Base-by-base conservation (phyloP, 2,797 vertebrate genomes). In the Cercopithecus diana region DNA sequence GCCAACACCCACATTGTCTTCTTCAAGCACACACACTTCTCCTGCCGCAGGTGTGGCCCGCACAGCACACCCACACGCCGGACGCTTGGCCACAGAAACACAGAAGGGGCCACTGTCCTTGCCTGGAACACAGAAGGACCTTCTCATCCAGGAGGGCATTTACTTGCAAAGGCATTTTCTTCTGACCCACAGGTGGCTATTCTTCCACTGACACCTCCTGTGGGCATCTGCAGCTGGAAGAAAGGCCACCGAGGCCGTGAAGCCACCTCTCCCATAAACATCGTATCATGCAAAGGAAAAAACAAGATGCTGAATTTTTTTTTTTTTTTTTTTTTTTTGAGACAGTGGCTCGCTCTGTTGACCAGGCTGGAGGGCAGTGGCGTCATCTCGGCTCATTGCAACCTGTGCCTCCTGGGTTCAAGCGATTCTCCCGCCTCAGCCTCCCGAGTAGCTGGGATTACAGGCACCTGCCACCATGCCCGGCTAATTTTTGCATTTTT, bases 1-100 rank as follows among this genome's bases (percentile, higher is more conserved):
- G 43, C 58, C 22, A 8, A 88, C 81, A 52, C 50, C 17, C 72
- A 57, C 48, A 76, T 43, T 17, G 10, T 79, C 64, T 26, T 48
- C n/a, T 30, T 33, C 43, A 43, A 39, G 26, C 9, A 55, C 28
- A 64, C 3, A 3, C 17, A 3, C 57, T 52, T 24, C 58, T 22
- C 41, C 43, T 12, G 30, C 0, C 2, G 50, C 39, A 10, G 26
- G 73, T 17, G 79, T 13, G 80, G 36, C 41, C 52, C 0, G 0
- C 2, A 1, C n/a, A 0, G 20, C 64, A 1, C 6, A 26, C 15
- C 6, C 5, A 5, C 41, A 5, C 0, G 1, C 52, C 80, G 1
- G 9, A 6, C 1, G 7, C 36, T 33, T 50, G 1, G 5, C 61
- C 17, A n/a, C 17, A 10, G 19, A 39, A 5, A 8, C 14, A 30